Evolutionary conservation across 2,797 vertebrate genomes (phyloP), one percentile per base, ranked within the genome.

Genomic region (Notolepis coatsorum): DNA sequence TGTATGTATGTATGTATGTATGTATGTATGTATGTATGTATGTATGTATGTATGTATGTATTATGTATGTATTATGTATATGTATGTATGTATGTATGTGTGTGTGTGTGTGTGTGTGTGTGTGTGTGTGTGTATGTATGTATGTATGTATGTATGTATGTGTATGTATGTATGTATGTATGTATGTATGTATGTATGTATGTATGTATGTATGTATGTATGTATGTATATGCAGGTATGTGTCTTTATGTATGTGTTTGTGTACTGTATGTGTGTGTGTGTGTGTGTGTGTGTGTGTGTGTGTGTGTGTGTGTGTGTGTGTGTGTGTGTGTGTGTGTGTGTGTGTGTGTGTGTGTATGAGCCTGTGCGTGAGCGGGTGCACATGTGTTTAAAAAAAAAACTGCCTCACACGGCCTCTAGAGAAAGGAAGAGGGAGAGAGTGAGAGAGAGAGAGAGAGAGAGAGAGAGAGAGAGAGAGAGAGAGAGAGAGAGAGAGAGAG

Each of bases 301-400:
- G 33, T 35, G 10, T 5, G 12, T 10, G 4, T 3, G 12, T 8
- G 5, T 35, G 35, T 2, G 31, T 9, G 35, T 37, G 35, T n/a
- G 10, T n/a, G 35, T n/a, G 10, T 12, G 35, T 37, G 35, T n/a
- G 35, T 65, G 39, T 41, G 42, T 56, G 39, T 52, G 17, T 46
- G 28, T 27, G 30, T 35, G 53, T 60, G 62, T 64, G 79, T 52
- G 46, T 73, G 81, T 81, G 79, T 84, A 82, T 84, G 84, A 86
- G 68, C 84, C 65, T 38, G 74, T 63, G 80, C 80, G 90, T 89
- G 85, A 84, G 88, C 87, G 88, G 87, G 82, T 80, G 87, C 86
- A 88, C 84, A 85, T 88, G 85, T 86, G 85, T 86, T 84, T 81
- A 72, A 70, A 75, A 80, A 85, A 62, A 24, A 52, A 25, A 82